Conservation (phyloP, 2,113 vertebrate genomes). For the Montifringilla adamsi region DNA sequence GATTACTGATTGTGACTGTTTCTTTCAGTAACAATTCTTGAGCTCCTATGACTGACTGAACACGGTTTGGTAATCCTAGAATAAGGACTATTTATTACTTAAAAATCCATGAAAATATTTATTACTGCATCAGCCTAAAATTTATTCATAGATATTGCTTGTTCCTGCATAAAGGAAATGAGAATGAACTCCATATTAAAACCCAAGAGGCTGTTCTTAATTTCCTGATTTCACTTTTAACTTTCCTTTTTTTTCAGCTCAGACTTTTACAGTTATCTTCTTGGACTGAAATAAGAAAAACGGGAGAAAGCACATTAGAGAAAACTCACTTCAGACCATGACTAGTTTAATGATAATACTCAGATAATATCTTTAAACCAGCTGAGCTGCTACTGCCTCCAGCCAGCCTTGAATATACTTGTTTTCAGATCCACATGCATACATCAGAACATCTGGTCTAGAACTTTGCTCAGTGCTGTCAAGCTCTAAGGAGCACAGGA, state of each 20-base stretch:
- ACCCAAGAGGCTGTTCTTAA: not conserved
- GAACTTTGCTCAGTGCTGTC: not conserved
- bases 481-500: not conserved
- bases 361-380: not conserved
- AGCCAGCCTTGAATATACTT: fast-evolving
- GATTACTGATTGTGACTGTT: not conserved
- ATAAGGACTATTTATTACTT: not conserved
- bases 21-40: not conserved
- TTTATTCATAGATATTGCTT: not conserved
- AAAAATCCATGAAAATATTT: not conserved
- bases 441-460: not conserved
- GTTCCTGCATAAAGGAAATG: not conserved
- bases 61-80: not conserved
- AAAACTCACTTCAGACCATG: not conserved
- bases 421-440: not conserved
- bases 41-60: not conserved
- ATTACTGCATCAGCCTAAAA: not conserved
- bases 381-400: not conserved
- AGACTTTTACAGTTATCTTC: not conserved
- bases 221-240: not conserved
- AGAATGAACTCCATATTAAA: not conserved
- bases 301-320: not conserved
- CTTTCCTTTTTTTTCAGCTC: not conserved
- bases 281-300: not conserved
- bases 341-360: not conserved